Percentiles rank a stretch among this genome's conserved stretches.
Conservation (phyloP, 2,113 vertebrate genomes). For the human region DNA sequence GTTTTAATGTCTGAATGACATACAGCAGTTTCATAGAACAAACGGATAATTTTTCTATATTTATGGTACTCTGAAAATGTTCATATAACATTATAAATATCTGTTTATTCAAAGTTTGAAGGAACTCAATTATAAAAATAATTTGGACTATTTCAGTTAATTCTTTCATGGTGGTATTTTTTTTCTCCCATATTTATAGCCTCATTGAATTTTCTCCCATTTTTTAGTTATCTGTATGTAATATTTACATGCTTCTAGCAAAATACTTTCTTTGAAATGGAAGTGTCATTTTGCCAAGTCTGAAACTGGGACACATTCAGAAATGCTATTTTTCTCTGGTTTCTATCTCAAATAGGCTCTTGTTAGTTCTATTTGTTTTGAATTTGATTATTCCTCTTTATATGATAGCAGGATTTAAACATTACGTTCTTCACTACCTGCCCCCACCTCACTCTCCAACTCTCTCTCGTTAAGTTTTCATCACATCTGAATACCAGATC, state of each 20-base stretch:
- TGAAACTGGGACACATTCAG: conserved; percentile 1
- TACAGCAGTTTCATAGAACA: not conserved
- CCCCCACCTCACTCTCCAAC: too few relatives aligned
- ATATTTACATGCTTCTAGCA: not conserved
- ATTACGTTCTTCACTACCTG: not conserved
- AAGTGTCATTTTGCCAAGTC: not conserved
- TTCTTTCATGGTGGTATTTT: not conserved
- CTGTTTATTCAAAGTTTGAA: not conserved
- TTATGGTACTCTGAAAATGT: not conserved
- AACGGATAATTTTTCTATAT: not conserved
- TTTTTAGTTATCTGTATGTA: not conserved
- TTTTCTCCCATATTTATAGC: not conserved
- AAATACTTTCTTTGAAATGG: not conserved
- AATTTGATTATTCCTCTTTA: conserved; percentile 41
- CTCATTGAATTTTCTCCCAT: not conserved
- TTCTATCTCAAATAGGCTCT: not conserved
- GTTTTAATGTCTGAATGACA: not conserved
- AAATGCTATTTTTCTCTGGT: not conserved
- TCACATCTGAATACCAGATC: conserved; percentile 64
- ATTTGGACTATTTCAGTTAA: not conserved
- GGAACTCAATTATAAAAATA: not conserved
- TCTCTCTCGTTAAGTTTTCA: not conserved
- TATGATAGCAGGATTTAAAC: conserved; percentile 35
- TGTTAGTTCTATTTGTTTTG: conserved; percentile 43
- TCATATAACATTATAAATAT: not conserved